Conservation (phyloP, 2,888 invertebrate species). For the Julus scanicus region DNA sequence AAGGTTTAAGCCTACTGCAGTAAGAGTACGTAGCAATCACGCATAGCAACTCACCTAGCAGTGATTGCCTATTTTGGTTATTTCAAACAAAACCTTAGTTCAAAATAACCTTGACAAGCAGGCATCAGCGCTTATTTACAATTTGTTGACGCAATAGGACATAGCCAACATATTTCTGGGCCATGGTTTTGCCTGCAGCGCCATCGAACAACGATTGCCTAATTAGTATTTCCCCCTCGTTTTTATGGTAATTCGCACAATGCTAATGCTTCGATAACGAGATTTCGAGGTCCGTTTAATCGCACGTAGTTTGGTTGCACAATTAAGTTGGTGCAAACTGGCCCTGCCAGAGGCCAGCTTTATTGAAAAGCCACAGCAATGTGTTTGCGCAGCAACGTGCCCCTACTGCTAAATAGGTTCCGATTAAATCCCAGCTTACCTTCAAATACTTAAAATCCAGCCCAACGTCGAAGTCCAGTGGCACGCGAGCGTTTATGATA, state of each 20-base stretch:
- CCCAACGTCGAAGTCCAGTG: constrained; percentile 59
- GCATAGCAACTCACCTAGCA: not conserved
- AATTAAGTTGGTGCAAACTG: not conserved
- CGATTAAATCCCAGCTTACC: constrained; percentile 57
- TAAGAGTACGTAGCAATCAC: not conserved
- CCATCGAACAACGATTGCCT: not conserved
- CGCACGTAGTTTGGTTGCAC: not conserved
- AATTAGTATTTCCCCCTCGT: not conserved
- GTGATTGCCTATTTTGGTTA: not conserved
- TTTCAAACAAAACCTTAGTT: no score
- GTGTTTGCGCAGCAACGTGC: not conserved
- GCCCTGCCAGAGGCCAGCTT: not conserved
- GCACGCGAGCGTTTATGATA: constrained; percentile 60
- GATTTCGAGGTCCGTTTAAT: constrained; percentile 29
- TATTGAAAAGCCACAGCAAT: not conserved
- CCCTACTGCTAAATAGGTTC: not conserved
- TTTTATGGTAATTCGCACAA: not conserved
- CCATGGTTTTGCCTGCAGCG: not conserved
- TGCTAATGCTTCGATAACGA: not conserved
- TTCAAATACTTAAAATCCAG: constrained; percentile 60
- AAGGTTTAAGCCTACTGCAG: no score
- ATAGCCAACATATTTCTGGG: not conserved
- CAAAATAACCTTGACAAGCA: no score
- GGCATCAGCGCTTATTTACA: no score
- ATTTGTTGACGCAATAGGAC: no score